phyloP scores from a whole-genome alignment of 2,113 vertebrate species.

The Numenius arquata region DNA sequence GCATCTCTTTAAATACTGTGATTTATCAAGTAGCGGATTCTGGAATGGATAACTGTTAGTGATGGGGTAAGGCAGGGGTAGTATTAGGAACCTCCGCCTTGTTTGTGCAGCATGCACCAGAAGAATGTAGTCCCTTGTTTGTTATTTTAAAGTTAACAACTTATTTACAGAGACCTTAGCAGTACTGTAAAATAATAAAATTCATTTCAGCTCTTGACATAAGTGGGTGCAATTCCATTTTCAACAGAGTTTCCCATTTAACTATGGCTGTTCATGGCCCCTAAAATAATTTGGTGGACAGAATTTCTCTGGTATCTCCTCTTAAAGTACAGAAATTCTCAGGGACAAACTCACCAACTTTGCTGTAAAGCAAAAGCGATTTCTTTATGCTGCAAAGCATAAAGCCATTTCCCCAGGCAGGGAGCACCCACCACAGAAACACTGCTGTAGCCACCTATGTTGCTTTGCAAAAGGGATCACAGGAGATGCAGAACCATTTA shows the following conservation, averaged over 20 bases:
- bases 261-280: background rate
- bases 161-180: background rate
- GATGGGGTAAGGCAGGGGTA: background rate
- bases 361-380: background rate
- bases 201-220: background rate
- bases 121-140: background rate
- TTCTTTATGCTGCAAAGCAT: background rate
- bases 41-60: background rate
- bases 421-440: background rate
- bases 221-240: background rate
- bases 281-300: background rate
- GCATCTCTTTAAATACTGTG: background rate
- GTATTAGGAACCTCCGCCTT: background rate
- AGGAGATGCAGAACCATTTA: background rate
- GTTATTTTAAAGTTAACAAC: background rate
- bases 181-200: background rate
- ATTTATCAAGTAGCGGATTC: background rate
- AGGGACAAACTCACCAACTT: background rate
- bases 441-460: background rate
- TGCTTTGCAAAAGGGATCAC: background rate
- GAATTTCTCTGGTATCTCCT: background rate
- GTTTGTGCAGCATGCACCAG: background rate
- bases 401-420: background rate
- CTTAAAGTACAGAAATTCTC: background rate
- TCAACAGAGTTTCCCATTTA: background rate